Evolutionary conservation across 1,140 invertebrate species (phyloP).

Genomic region (Tachypleus tridentatus): DNA sequence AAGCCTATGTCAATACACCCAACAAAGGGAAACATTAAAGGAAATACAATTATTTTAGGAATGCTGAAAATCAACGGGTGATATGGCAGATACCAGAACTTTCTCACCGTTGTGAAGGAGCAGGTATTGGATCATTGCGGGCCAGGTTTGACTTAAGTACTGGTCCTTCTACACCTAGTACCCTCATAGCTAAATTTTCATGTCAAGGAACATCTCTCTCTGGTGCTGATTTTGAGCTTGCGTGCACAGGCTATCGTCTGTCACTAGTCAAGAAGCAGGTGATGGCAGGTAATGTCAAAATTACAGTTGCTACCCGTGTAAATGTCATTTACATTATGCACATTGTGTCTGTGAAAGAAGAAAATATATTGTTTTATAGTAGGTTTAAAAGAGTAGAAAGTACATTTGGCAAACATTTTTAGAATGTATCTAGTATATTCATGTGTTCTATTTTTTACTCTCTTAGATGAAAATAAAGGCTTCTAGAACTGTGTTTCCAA

Average conservation of each 20-base stretch:
- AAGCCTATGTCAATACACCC: no score
- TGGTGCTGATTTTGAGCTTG: constrained; percentile 81
- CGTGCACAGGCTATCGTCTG: constrained; percentile 75
- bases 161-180: constrained; percentile 66
- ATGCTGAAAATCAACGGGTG: constrained; percentile 63
- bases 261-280: constrained; percentile 89
- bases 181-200: constrained; percentile 82
- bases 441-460: no score
- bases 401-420: no score
- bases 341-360: no score
- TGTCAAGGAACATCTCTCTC: constrained; percentile 89
- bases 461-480: no score
- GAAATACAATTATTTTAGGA: constrained; percentile 36
- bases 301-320: no score
- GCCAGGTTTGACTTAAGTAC: constrained; percentile 69
- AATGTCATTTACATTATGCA: no score
- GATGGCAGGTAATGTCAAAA: constrained; percentile 58
- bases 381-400: no score
- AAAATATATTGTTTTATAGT: no score
- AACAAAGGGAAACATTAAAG: no score
- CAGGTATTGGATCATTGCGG: constrained; percentile 74
- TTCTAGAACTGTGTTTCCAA: no score
- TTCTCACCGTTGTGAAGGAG: constrained; percentile 70
- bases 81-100: constrained; percentile 87
- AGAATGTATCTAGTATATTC: no score